Evolutionary conservation across 2,113 vertebrate genomes (phyloP).

Genomic region (Glaucomys volans): DNA sequence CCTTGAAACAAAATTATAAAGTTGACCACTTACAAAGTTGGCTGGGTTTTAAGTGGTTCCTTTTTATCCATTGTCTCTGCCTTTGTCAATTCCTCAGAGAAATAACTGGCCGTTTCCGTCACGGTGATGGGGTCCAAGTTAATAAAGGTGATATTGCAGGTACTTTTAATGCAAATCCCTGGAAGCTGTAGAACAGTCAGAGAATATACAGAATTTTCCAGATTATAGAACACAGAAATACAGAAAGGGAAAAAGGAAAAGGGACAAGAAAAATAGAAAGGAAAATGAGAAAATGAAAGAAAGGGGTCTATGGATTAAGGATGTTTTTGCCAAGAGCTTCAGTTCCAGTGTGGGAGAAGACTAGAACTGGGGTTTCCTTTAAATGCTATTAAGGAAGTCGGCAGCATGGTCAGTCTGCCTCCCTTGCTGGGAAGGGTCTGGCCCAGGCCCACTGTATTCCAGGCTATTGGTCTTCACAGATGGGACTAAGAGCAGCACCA

Average conservation of each 20-base stretch:
- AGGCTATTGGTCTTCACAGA: not conserved
- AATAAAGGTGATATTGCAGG: not conserved
- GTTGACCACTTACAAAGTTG: not conserved
- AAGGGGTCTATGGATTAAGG: not conserved
- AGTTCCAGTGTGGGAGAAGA: not conserved
- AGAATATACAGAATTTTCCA: not conserved
- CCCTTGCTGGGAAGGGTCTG: not conserved
- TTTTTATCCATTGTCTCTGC: not conserved
- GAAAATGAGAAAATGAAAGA: not conserved
- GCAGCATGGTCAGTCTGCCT: too few relatives aligned
- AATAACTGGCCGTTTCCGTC: not conserved
- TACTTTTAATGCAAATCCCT: not conserved
- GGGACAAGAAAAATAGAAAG: not conserved
- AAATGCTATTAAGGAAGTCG: not conserved
- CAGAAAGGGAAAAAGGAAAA: not conserved
- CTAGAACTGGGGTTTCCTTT: not conserved
- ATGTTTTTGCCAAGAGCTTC: too few relatives aligned
- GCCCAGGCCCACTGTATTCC: not conserved
- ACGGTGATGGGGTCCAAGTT: not conserved
- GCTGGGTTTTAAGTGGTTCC: not conserved
- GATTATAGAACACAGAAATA: not conserved
- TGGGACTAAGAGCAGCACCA: accelerated
- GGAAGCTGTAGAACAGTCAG: not conserved
- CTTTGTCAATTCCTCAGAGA: not conserved
- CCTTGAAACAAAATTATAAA: not conserved